These are phyloP conservation scores for Hirtodrosophila confusa DNA, from an alignment of 2,888 invertebrate species.

Conservation along the genomic window DNA sequence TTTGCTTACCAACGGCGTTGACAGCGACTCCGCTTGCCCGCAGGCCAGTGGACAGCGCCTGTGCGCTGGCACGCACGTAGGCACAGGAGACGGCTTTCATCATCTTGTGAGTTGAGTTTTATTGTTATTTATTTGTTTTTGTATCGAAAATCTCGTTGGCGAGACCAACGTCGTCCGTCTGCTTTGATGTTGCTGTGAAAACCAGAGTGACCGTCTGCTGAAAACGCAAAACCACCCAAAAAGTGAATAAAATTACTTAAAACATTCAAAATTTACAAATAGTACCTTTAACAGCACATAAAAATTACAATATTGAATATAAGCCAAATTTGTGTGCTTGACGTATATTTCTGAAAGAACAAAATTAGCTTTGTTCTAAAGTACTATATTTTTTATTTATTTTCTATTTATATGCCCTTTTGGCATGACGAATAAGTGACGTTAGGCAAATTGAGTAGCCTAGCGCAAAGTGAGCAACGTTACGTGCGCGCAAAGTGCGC, in stretches of 20 bases:
- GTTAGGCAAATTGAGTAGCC: constrained; percentile 16
- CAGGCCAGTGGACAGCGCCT: constrained; percentile 88
- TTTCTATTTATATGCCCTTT: neutral
- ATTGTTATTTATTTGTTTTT: constrained; percentile 52
- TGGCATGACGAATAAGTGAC: neutral
- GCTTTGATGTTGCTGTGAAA: constrained; percentile 56
- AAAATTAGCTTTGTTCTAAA: too few relatives aligned
- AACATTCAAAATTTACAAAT: neutral
- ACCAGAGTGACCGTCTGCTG: constrained; percentile 48
- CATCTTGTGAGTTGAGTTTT: constrained; percentile 83
- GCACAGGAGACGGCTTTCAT: constrained; percentile 87
- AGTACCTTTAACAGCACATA: constrained; percentile 3
- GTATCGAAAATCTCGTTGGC: constrained; percentile 65
- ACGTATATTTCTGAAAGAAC: too few relatives aligned
- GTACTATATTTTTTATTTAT: neutral
- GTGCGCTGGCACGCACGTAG: constrained; percentile 88
- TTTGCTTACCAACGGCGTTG: constrained; percentile 85
- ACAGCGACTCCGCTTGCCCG: constrained; percentile 85
- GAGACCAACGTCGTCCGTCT: constrained; percentile 61
- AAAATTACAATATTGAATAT: too few relatives aligned
- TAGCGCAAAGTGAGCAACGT: constrained; percentile 2
- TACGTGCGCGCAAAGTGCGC: neutral
- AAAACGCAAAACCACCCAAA: constrained; percentile 7
- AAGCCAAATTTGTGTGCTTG: neutral
- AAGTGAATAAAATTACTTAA: neutral